Percentiles rank a stretch among this genome's conserved stretches.
phyloP scores from a whole-genome alignment of 2,113 vertebrate genomes.

The Ahaetulla prasina region DNA sequence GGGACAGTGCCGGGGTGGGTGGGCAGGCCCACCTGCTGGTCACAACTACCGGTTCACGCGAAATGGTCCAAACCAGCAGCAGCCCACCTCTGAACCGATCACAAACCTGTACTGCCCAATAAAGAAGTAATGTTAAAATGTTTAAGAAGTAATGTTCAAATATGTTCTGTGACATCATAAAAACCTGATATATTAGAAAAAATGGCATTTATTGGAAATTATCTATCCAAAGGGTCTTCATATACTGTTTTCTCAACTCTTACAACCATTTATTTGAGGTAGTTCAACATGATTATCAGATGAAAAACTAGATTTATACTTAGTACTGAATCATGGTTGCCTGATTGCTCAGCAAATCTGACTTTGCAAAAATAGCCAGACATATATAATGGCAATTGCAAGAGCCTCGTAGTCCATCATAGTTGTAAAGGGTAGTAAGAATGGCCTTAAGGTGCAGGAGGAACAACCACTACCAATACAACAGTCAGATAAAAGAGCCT shows the following conservation, averaged over 20 bases:
- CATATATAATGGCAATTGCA: not conserved
- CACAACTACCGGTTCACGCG: no score
- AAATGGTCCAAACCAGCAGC: no score
- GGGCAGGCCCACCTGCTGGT: no score
- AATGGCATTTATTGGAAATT: not conserved
- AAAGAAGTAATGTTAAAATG: not conserved
- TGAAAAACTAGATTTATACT: not conserved
- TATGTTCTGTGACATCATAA: not conserved
- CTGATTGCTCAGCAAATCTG: not conserved
- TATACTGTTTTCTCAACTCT: not conserved
- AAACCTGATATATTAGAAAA: not conserved
- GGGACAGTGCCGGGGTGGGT: no score
- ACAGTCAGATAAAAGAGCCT: not conserved
- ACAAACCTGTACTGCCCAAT: not conserved
- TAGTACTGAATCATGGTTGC: not conserved
- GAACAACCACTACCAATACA: not conserved
- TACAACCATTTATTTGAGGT: not conserved
- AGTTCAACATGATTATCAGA: not conserved
- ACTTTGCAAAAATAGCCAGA: not conserved
- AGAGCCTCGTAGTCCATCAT: not conserved
- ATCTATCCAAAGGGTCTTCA: not conserved
- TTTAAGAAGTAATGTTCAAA: no score
- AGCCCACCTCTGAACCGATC: no score
- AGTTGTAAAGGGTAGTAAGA: not conserved
- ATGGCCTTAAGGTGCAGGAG: not conserved